Base-by-base conservation (phyloP, 2,797 vertebrate genomes). In the Rhincodon typus region DNA sequence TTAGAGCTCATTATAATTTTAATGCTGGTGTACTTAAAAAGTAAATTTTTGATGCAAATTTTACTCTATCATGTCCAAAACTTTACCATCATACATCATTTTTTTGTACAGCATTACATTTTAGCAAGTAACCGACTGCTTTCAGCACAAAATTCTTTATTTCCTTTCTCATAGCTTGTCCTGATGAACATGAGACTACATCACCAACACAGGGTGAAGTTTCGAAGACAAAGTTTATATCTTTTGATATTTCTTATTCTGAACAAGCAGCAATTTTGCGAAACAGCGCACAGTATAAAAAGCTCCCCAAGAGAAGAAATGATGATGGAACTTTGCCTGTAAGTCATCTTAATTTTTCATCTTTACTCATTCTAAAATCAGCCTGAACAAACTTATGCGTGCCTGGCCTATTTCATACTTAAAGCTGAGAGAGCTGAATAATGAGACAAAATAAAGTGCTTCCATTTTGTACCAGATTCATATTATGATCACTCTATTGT, bases 181-280 rank as follows among this genome's bases (percentile, higher is more conserved):
- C 95, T 3, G n/a, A 84, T 25, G 91, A 88, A 82, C 77, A 2
- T 0, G 96, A 96, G 96, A 96, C 96, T 30, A 96, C 97, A 53
- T 96, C 96, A 50, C 96, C 96, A 87, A 96, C 96, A 0, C 96
- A 96, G 69, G 96, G 96, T 90, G 96, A 86, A 66, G 87, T 97
- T 38, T 96, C 96, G 2, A 96, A 97, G 96, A 98, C 98, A 50
- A 98, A 98, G 69, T 94, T 97, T 95, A 98, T 99, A 97, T 97
- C 97, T 96, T 98, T 98, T 46, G 98, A 99, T 3, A 96, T 98
- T 96, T 98, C 98, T 57, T 99, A 98, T 97, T 99, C 98, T 0
- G 98, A 99, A 96, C 98, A 99, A 96, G 98, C 98, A 0, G 97
- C 96, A 96, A 97, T 98, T 79, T 97, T 98, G 96, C 97, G 98